These are phyloP conservation scores for Bagarius yarrelli DNA, from an alignment of 2,113 vertebrate genomes.

Conservation along the genomic window DNA sequence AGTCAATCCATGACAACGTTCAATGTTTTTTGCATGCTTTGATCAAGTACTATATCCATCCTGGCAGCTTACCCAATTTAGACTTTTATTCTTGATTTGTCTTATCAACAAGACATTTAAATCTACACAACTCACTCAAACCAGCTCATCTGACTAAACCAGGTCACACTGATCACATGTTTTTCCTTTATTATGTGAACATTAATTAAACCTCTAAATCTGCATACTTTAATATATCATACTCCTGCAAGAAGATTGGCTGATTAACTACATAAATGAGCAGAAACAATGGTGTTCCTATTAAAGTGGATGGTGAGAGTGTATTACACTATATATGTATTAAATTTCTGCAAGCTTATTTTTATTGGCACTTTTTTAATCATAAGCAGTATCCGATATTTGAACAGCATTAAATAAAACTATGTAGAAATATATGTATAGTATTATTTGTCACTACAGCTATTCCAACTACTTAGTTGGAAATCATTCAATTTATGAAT, in stretches of 20 bases:
- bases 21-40: too few relatives aligned
- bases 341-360: neutral
- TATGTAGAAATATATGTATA: neutral
- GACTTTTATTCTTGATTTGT: too few relatives aligned
- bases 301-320: neutral
- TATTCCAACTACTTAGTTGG: neutral
- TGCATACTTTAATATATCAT: neutral
- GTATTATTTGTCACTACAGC: neutral
- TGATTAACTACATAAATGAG: neutral
- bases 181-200: neutral
- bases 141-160: too few relatives aligned
- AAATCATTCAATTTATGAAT: constrained; percentile 22
- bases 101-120: too few relatives aligned
- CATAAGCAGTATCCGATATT: neutral
- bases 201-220: neutral
- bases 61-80: too few relatives aligned
- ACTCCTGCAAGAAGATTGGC: neutral
- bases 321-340: neutral
- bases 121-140: too few relatives aligned
- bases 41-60: too few relatives aligned
- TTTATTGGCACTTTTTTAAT: neutral
- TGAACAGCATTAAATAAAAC: neutral
- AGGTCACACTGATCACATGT: too few relatives aligned
- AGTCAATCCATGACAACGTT: too few relatives aligned
- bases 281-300: neutral